These are phyloP conservation scores for Heliconius nattereri DNA, from an alignment of 1,140 invertebrate species.

Conservation along the genomic window DNA sequence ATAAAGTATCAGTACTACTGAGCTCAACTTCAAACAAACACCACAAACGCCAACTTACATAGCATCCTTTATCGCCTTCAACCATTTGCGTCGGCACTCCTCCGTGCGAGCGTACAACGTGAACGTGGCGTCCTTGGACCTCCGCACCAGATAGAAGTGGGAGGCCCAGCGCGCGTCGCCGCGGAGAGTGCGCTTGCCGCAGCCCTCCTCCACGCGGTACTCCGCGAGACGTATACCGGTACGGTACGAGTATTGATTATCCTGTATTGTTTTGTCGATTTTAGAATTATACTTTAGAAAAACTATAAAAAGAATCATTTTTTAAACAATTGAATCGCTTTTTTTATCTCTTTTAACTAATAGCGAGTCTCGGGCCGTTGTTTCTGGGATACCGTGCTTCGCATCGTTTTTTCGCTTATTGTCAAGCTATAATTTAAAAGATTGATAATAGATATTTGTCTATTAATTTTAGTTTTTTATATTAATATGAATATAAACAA, in stretches of 20 bases:
- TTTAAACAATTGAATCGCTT: too few relatives aligned
- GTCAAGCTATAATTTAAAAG: too few relatives aligned
- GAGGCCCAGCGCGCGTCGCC: slow-evolving; percentile 89
- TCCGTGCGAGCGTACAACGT: slow-evolving; percentile 95
- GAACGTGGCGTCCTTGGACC: slow-evolving; percentile 90
- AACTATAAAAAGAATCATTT: too few relatives aligned
- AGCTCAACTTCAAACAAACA: background rate
- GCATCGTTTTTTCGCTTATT: too few relatives aligned
- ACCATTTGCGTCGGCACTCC: slow-evolving; percentile 94
- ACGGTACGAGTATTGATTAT: slow-evolving; percentile 96
- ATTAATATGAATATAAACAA: too few relatives aligned
- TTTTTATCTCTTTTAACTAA: too few relatives aligned
- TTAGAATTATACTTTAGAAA: background rate
- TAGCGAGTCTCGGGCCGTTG: too few relatives aligned
- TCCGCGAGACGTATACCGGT: slow-evolving; percentile 92
- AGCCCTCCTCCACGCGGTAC: slow-evolving; percentile 92
- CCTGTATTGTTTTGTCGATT: slow-evolving; percentile 76
- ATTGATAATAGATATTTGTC: too few relatives aligned
- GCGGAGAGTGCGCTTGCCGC: slow-evolving; percentile 83
- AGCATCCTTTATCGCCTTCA: slow-evolving; percentile 94
- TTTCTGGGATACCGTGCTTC: too few relatives aligned
- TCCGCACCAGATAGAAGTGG: slow-evolving; percentile 92
- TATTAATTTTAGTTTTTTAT: too few relatives aligned
- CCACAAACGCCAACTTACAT: slow-evolving; percentile 85
- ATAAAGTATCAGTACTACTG: background rate